phyloP scores from a whole-genome alignment of 2,888 invertebrate species.

The Eristalis pertinax region DNA sequence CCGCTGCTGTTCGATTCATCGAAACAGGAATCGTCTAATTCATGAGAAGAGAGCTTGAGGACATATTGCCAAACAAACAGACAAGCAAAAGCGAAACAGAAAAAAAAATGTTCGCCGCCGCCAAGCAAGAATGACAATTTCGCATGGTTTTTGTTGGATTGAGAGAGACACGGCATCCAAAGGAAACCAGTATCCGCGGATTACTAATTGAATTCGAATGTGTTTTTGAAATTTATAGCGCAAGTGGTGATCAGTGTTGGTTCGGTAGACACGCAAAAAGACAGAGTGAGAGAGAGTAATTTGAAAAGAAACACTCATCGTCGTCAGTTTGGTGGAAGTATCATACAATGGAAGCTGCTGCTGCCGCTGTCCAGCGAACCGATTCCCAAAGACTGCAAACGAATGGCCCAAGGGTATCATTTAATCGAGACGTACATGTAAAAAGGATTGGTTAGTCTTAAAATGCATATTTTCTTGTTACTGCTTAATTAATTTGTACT shows the following conservation, averaged over 20 bases:
- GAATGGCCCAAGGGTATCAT: conserved; percentile 89
- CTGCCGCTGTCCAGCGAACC: conserved; percentile 73
- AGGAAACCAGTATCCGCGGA: conserved; percentile 25
- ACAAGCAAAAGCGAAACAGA: not conserved
- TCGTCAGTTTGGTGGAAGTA: not conserved
- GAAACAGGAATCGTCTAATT: conserved; percentile 32
- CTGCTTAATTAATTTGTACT: conserved; percentile 1
- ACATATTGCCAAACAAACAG: conserved; percentile 24
- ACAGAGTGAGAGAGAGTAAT: not conserved
- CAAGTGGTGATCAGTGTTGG: conserved; percentile 34
- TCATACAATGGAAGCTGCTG: conserved; percentile 64
- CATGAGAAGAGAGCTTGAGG: conserved; percentile 27
- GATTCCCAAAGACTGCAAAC: conserved; percentile 74
- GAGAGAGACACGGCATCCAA: not conserved
- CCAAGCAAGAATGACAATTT: conserved; percentile 25
- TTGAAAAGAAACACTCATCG: conserved; percentile 18
- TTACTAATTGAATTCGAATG: conserved; percentile 46
- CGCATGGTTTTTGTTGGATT: conserved; percentile 8
- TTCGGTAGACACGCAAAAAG: conserved; percentile 27
- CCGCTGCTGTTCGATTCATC: not conserved
- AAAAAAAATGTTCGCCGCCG: not conserved
- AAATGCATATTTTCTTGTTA: not conserved
- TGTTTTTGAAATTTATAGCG: not conserved
- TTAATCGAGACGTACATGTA: conserved; percentile 94
- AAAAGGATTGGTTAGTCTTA: conserved; percentile 91